Conservation (phyloP, 1,140 invertebrate genomes). For the Ephestia elutella region DNA sequence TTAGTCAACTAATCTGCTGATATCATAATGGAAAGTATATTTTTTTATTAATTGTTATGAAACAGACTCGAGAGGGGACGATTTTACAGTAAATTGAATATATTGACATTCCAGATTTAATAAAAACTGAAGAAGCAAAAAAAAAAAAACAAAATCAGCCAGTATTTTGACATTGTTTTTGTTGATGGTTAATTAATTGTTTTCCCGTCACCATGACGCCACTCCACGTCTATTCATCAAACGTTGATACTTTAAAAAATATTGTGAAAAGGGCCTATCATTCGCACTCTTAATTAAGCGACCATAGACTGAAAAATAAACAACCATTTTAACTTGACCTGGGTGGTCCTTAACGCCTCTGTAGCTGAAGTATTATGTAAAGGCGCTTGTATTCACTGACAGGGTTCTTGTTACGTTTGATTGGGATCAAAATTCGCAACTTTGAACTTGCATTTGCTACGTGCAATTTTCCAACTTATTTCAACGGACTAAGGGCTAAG, state of each 20-base stretch:
- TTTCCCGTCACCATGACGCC: not conserved
- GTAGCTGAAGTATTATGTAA: not conserved
- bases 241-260: constrained; percentile 22
- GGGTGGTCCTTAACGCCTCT: not conserved
- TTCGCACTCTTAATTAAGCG: constrained; percentile 67
- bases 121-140: not conserved
- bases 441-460: not conserved
- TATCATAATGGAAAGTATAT: too few species aligned
- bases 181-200: constrained; percentile 3
- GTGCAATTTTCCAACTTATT: constrained; percentile 20
- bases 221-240: not conserved
- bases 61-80: too few species aligned
- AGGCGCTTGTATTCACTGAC: constrained; percentile 12
- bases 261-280: constrained; percentile 47
- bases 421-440: constrained; percentile 4
- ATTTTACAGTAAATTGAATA: too few species aligned
- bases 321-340: constrained; percentile 39
- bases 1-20: too few species aligned
- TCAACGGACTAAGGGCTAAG: constrained; percentile 12
- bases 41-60: too few species aligned
- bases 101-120: too few species aligned
- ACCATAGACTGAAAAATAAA: constrained; percentile 47
- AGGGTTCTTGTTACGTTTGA: constrained; percentile 27
- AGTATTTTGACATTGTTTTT: not conserved
- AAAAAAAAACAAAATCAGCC: constrained; percentile 4